Evolutionary conservation across 1,140 invertebrate species (phyloP).

Genomic region (Acromyrmex heyeri): DNA sequence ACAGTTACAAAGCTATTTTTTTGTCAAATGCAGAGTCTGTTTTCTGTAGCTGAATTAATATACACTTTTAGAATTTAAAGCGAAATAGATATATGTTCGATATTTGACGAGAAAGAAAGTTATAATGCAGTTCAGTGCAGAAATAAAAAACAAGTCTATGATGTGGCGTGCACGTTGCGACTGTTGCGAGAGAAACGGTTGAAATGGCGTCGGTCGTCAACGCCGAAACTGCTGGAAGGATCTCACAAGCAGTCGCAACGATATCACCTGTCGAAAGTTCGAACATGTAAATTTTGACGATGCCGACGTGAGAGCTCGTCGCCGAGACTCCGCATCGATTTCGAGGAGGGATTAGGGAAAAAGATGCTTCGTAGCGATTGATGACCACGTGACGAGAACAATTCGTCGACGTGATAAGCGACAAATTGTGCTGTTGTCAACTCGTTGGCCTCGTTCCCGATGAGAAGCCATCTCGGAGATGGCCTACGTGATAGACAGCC

Average conservation of each 20-base stretch:
- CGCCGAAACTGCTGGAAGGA: background rate
- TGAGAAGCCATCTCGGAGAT: background rate
- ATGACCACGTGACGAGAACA: slow-evolving; percentile 14
- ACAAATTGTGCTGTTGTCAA: background rate
- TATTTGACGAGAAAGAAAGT: too few relatives aligned
- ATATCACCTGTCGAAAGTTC: background rate
- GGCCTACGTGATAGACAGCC: background rate
- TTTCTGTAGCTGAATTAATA: too few relatives aligned
- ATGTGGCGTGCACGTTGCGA: background rate
- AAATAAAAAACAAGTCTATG: background rate
- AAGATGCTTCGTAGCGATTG: background rate
- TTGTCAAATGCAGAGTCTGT: too few relatives aligned
- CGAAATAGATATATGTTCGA: too few relatives aligned
- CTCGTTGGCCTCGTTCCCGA: slow-evolving; percentile 30
- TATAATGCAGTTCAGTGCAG: too few relatives aligned
- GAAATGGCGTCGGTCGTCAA: background rate
- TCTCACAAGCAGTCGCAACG: background rate
- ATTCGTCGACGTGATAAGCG: background rate
- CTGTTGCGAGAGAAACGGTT: background rate
- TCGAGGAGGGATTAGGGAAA: too few relatives aligned
- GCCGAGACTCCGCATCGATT: background rate
- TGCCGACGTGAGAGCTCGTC: background rate
- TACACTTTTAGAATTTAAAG: too few relatives aligned
- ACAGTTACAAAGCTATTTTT: too few relatives aligned
- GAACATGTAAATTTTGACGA: background rate